phyloP scores from a whole-genome alignment of 2,113 vertebrate genomes.

The Sylvilagus bachmani region DNA sequence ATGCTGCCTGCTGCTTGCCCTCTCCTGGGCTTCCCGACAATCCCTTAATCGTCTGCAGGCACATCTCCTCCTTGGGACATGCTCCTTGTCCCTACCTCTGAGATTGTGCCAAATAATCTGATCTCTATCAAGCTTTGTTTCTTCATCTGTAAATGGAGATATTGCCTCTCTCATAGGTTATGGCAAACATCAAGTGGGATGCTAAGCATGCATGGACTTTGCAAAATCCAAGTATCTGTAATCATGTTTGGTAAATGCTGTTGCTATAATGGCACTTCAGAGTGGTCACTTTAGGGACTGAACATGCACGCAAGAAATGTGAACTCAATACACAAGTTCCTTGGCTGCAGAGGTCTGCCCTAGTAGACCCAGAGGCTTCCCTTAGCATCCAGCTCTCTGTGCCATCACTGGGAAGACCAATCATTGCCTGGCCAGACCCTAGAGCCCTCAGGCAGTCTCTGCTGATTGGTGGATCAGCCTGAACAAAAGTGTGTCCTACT shows the following conservation, averaged over 20 bases:
- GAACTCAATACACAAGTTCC: background rate
- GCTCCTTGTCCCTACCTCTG: background rate
- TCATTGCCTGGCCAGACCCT: background rate
- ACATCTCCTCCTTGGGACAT: background rate
- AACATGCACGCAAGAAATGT: background rate
- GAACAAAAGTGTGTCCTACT: background rate
- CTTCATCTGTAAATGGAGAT: background rate
- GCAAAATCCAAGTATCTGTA: background rate
- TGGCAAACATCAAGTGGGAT: background rate
- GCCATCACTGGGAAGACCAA: background rate
- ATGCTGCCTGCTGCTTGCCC: background rate
- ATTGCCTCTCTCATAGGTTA: background rate
- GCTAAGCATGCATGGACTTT: background rate
- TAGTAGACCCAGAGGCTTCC: background rate
- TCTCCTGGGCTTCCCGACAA: background rate
- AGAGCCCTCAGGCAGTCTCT: background rate
- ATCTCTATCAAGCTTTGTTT: background rate
- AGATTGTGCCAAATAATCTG: background rate
- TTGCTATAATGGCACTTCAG: background rate
- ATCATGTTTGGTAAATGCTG: background rate
- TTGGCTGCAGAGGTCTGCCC: background rate
- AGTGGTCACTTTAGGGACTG: background rate
- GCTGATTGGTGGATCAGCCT: background rate
- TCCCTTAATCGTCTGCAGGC: background rate
- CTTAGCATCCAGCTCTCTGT: background rate